These are phyloP conservation scores for Dasyprocta punctata DNA, from an alignment of 2,113 vertebrate genomes.

Conservation along the genomic window DNA sequence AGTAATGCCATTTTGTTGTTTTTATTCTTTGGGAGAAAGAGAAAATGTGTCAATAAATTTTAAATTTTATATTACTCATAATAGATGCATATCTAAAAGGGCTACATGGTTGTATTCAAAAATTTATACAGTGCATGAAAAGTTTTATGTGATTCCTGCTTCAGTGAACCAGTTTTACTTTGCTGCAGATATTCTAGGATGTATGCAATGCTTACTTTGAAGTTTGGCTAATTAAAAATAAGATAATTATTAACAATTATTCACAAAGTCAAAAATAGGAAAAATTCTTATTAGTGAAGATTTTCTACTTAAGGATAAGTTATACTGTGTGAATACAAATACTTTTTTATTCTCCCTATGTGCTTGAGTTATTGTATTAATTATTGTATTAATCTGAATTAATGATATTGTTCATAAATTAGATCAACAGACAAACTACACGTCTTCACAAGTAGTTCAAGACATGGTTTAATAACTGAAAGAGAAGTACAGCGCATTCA, in stretches of 20 bases:
- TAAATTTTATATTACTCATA: neutral
- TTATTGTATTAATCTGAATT: constrained; percentile 29
- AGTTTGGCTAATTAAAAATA: neutral
- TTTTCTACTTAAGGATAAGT: neutral
- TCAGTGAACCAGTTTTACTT: neutral
- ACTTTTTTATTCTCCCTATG: neutral
- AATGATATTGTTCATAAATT: constrained; percentile 9
- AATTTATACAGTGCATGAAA: neutral
- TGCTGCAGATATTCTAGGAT: neutral
- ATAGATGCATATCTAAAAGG: neutral
- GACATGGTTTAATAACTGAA: neutral
- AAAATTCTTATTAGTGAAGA: neutral
- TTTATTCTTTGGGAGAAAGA: neutral
- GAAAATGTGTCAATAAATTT: neutral
- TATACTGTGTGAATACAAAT: neutral
- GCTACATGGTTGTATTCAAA: rapidly evolving
- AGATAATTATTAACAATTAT: constrained; percentile 9
- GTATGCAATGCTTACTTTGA: neutral
- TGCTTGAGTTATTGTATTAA: neutral
- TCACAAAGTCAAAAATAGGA: neutral
- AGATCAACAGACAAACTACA: neutral
- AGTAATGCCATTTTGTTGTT: neutral
- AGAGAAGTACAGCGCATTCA: neutral
- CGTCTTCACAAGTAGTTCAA: neutral
- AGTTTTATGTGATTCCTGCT: neutral